Base-by-base conservation (phyloP, 2,113 vertebrate species). In the Xiphophorus couchianus region DNA sequence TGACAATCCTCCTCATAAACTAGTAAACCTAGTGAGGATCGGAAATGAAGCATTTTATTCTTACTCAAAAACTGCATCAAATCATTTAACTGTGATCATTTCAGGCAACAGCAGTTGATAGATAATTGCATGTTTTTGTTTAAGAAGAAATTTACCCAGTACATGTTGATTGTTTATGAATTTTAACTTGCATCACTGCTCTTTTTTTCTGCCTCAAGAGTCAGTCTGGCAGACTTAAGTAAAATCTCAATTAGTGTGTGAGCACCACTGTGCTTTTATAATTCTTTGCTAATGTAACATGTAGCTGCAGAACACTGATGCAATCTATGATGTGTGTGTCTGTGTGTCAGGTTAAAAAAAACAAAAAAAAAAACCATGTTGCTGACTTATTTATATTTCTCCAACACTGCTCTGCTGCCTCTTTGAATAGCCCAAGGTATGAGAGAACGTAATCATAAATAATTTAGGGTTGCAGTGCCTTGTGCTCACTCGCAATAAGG, bases 301-400 rank as follows among this genome's bases (percentile, higher is more conserved):
- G 30, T 35, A 54, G n/a, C 68, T 80, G 74, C 81, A 66, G 66
- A 69, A 63, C 62, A 66, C 69, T 66, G 17, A 66, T 66, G 60
- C 74, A 68, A 0, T 66, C 64, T 58, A 51, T 13, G 42, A 71
- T 71, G 73, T 79, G 72, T 74, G 64, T 71, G 69, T 82, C 27
- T 76, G 5, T 72, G 67, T 74, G 85, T 76, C 80, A 83, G 63
- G 84, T 84, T 28, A 28, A 28, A 28, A 28, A 48, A 19, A 58
- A 58, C 2, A 6, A 11, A 2, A 19, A 48, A 54, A 25, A 54
- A 6, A 54, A 17, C 6, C 64, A 33, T 42, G 44, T 81, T 74
- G 67, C 63, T 90, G 73, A 86, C 73, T 88, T 81, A 90, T 90
- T 90, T 78, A 89, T 85, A 42, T 28, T 61, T 73, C 66, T 75